phyloP scores from a whole-genome alignment of 2,888 invertebrate species.

The Ennomos quercinarius region DNA sequence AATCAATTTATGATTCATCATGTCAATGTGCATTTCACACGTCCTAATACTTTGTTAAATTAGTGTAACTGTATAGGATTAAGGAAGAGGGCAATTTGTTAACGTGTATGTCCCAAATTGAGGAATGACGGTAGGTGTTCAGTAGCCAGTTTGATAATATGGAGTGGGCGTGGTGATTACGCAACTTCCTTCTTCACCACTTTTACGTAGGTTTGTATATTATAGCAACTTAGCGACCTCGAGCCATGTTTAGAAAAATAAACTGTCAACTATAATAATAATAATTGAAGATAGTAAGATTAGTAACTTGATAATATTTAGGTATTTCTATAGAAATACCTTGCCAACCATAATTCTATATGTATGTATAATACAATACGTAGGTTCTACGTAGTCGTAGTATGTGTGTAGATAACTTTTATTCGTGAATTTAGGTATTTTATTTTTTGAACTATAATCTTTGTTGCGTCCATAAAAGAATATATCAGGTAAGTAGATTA shows the following conservation, averaged over 20 bases:
- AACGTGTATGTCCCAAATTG: conserved; percentile 37
- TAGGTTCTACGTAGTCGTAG: too few species aligned
- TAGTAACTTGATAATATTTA: too few species aligned
- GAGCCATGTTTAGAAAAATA: neutral
- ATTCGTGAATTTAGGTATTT: too few species aligned
- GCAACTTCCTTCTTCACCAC: conserved; percentile 16
- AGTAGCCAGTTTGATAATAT: conserved; percentile 15
- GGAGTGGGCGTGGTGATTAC: conserved; percentile 17
- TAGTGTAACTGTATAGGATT: conserved; percentile 36
- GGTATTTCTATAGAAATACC: too few species aligned
- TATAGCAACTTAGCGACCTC: neutral
- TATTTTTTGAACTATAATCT: too few species aligned
- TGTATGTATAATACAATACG: too few species aligned
- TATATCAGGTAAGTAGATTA: too few species aligned
- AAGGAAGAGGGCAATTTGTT: conserved; percentile 41
- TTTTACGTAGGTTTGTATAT: conserved; percentile 2
- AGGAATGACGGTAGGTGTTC: conserved; percentile 23
- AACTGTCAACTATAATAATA: too few species aligned
- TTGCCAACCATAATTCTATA: too few species aligned
- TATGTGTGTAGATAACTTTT: too few species aligned
- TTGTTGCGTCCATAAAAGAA: too few species aligned
- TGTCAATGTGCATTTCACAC: conserved; percentile 22
- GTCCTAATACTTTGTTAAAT: conserved; percentile 23
- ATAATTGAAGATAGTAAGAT: too few species aligned
- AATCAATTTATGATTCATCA: conserved; percentile 18